These are phyloP conservation scores for Zygogramma bicolorata DNA, from an alignment of 2,888 invertebrate genomes.

Conservation along the genomic window DNA sequence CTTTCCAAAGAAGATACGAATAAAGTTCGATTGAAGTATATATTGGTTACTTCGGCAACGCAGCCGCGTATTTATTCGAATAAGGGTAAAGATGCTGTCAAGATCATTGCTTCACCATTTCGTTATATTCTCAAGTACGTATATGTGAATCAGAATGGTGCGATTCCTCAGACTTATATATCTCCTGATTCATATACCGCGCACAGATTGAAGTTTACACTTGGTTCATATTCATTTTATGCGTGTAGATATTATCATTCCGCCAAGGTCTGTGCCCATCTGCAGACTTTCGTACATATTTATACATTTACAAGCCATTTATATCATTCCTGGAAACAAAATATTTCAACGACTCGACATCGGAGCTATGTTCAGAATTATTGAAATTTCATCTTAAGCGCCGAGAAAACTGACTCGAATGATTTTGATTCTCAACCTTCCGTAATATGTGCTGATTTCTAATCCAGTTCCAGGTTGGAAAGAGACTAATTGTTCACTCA, in stretches of 20 bases:
- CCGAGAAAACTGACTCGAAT: no score
- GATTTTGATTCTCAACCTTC: no score
- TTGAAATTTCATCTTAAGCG: no score
- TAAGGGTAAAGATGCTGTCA: neutral
- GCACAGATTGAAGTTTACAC: conserved; percentile 36
- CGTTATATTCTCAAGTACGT: no score
- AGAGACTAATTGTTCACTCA: no score
- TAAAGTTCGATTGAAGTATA: no score
- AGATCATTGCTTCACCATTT: no score
- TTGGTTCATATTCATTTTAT: conserved; percentile 41
- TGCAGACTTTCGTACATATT: conserved; percentile 35
- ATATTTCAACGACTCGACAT: no score
- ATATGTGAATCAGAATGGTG: conserved; percentile 26
- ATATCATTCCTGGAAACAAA: neutral
- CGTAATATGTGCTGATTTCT: no score
- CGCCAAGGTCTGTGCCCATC: conserved; percentile 33
- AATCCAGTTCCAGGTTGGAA: no score
- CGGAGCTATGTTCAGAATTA: no score
- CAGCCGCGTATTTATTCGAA: neutral
- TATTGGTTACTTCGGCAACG: neutral
- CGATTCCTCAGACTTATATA: conserved; percentile 19
- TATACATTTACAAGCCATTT: conserved; percentile 13
- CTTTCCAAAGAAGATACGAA: no score
- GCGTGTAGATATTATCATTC: conserved; percentile 38
- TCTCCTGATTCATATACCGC: conserved; percentile 13